phyloP scores from a whole-genome alignment of 2,113 vertebrate genomes.

The Anolis sagrei region DNA sequence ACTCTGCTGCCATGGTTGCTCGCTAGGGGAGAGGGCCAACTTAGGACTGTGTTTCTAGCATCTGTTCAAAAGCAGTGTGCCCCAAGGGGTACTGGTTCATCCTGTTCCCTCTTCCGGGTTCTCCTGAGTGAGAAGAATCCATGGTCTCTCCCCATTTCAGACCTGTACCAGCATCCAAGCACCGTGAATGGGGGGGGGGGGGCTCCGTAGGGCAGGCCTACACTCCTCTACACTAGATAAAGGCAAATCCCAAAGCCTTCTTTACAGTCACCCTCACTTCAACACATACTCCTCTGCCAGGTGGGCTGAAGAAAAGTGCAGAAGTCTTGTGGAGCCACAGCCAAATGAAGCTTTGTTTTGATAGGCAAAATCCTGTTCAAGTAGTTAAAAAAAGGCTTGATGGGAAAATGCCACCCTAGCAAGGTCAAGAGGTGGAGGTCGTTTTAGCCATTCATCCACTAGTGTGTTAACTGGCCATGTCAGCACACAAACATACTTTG shows the following conservation, averaged over 20 bases:
- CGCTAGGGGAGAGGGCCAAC: neutral
- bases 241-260: conserved; percentile 13
- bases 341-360: conserved; percentile 3
- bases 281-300: neutral
- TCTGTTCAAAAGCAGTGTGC: conserved; percentile 12
- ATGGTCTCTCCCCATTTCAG: neutral
- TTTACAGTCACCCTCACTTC: conserved; percentile 16
- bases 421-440: conserved; percentile 34
- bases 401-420: conserved; percentile 35
- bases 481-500: conserved; percentile 60
- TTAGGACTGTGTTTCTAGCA: conserved; percentile 2
- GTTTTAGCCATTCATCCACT: conserved; percentile 16
- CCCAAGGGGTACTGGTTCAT: neutral
- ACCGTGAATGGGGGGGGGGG: neutral
- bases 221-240: conserved; percentile 3
- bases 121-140: neutral
- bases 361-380: conserved; percentile 33
- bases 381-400: conserved; percentile 16
- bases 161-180: neutral
- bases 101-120: neutral
- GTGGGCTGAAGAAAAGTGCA: conserved; percentile 12
- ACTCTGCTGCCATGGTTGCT: neutral
- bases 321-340: neutral
- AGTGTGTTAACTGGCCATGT: conserved; percentile 29
- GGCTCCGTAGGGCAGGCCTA: conserved; percentile 2